A percentile compares a stretch with the other conserved stretches of the same genome.
These are phyloP conservation scores for Sceloporus tristichus DNA, from an alignment of 2,113 vertebrate species.

Conservation along the genomic window DNA sequence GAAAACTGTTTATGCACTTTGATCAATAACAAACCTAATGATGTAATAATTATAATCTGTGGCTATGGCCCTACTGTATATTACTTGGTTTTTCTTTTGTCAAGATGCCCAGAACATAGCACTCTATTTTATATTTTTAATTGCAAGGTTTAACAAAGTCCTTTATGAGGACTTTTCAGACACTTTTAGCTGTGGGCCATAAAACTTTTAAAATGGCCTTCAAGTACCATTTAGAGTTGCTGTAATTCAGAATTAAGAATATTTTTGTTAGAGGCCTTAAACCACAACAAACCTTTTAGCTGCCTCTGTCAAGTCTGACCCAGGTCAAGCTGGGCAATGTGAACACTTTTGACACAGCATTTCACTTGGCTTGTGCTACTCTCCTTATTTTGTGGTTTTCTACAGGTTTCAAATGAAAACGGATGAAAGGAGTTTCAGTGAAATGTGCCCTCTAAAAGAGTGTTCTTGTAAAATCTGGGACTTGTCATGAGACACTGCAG, in stretches of 20 bases:
- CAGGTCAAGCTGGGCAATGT: neutral
- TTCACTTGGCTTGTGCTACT: neutral
- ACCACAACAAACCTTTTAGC: neutral
- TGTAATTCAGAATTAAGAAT: constrained; percentile 4
- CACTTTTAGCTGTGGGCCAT: neutral
- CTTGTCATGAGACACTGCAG: neutral
- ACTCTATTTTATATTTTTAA: constrained; percentile 8
- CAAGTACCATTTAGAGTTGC: rapidly evolving
- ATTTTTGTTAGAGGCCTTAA: neutral
- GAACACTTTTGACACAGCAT: neutral
- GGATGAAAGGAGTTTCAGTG: neutral
- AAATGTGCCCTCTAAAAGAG: neutral
- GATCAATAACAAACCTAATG: no score
- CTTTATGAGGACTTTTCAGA: neutral
- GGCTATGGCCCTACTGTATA: no score
- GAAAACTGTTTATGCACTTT: no score
- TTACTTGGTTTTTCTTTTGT: neutral
- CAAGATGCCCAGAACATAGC: neutral
- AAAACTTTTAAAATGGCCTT: neutral
- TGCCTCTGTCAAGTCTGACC: neutral
- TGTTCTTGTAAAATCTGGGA: neutral
- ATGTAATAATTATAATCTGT: no score
- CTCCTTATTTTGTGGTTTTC: neutral
- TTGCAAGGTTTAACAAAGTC: neutral
- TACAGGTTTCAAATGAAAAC: neutral